A percentile compares a stretch with the other conserved stretches of the same genome.
These are phyloP conservation scores for Pseudococcus longispinus DNA, from an alignment of 2,888 invertebrate species.

Conservation along the genomic window DNA sequence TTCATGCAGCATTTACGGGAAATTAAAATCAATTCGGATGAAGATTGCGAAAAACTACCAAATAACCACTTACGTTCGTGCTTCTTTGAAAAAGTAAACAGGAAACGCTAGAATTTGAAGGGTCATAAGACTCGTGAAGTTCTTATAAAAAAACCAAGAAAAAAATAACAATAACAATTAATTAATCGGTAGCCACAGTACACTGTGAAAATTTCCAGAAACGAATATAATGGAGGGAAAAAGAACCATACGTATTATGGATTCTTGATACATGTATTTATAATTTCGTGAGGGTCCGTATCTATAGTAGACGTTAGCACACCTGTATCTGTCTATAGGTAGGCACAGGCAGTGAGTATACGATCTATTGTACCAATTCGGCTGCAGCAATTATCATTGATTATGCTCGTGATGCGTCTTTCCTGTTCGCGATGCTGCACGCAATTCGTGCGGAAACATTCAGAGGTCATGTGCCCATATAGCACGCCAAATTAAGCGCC, in stretches of 20 bases:
- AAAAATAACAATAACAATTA: neutral
- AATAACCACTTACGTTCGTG: neutral
- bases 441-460: constrained; percentile 28
- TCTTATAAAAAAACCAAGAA: neutral
- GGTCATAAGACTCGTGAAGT: too few relatives aligned
- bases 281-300: neutral
- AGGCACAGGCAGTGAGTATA: neutral
- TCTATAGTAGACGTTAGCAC: neutral
- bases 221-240: neutral
- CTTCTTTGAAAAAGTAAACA: neutral
- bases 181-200: neutral
- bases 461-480: constrained; percentile 6
- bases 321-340: neutral
- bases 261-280: neutral
- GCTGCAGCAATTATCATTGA: neutral
- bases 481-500: neutral
- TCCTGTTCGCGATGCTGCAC: constrained; percentile 1
- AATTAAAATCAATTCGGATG: too few relatives aligned
- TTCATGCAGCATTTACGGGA: too few relatives aligned
- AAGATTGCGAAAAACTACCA: too few relatives aligned
- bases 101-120: too few relatives aligned
- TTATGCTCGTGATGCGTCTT: neutral
- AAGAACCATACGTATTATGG: neutral
- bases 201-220: neutral
- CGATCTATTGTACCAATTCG: neutral